phyloP scores from a whole-genome alignment of 2,888 invertebrate genomes.

The Zelleria hepariella region DNA sequence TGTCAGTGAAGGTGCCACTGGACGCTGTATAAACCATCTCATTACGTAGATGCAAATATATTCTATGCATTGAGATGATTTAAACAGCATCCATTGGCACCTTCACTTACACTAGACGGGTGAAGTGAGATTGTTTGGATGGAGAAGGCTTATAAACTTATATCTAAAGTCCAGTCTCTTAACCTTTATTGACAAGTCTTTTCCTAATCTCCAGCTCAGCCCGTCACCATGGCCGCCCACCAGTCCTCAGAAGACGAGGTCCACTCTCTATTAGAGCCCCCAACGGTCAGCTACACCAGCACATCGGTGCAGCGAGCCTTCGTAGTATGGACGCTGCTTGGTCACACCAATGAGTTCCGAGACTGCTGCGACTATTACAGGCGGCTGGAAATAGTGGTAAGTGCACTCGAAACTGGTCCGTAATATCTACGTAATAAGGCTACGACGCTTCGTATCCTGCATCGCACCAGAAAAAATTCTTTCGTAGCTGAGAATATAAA shows the following conservation, averaged over 20 bases:
- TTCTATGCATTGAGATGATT: no score
- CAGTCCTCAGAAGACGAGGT: neutral
- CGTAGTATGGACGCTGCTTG: conserved; percentile 44
- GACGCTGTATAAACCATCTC: no score
- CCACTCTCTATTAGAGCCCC: conserved; percentile 32
- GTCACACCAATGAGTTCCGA: conserved; percentile 35
- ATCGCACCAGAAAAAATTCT: no score
- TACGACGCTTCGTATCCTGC: no score
- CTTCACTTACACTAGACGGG: no score
- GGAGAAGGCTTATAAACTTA: no score
- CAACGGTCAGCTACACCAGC: conserved; percentile 26
- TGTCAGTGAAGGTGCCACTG: no score
- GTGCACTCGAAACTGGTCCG: conserved; percentile 5
- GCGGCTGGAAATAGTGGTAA: conserved; percentile 34
- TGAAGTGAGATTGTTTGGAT: no score
- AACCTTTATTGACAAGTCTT: neutral
- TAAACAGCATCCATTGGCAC: no score
- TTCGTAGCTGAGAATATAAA: no score
- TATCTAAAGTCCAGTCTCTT: no score
- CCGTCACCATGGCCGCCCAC: neutral
- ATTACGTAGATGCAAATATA: no score
- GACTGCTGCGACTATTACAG: conserved; percentile 46
- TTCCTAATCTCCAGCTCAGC: neutral
- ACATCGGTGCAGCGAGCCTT: conserved; percentile 38
- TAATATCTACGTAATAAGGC: neutral